Conservation (phyloP, 2,797 vertebrate species). For the Philypnodon macrostomus region DNA sequence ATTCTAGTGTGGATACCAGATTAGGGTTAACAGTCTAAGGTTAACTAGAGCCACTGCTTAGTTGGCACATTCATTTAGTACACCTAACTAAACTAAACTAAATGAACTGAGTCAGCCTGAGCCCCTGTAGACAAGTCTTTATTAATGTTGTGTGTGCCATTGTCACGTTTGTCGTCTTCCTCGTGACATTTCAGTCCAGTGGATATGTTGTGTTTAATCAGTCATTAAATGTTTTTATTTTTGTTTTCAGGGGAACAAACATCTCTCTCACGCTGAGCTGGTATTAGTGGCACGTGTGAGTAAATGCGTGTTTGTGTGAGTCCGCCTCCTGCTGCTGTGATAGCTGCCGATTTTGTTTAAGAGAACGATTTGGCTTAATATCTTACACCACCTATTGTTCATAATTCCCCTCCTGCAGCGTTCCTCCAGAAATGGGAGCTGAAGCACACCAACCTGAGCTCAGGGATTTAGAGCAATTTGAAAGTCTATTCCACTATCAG, state of each 20-base stretch:
- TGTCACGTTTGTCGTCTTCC: neutral
- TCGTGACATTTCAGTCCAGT: neutral
- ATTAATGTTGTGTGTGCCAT: no score
- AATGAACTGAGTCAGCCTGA: no score
- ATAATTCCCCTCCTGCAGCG: constrained; percentile 50
- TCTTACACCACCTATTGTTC: constrained; percentile 48
- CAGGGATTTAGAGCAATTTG: constrained; percentile 29
- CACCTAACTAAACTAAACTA: no score
- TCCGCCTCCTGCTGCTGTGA: constrained; percentile 41
- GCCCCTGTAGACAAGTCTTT: neutral
- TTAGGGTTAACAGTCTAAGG: no score
- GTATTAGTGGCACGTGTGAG: constrained; percentile 15
- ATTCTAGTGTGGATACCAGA: no score
- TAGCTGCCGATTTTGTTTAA: constrained; percentile 59
- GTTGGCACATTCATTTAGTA: no score
- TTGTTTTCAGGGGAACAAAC: constrained; percentile 36
- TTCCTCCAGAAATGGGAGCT: constrained; percentile 19
- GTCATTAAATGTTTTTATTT: constrained; percentile 16
- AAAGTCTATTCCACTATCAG: constrained; percentile 18
- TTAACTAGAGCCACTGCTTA: no score
- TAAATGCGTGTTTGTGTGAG: constrained; percentile 2
- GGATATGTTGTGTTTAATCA: constrained; percentile 1
- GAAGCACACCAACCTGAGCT: constrained; percentile 22
- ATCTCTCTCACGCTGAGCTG: constrained; percentile 26
- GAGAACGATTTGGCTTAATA: constrained; percentile 56